Conservation (phyloP, 1,140 invertebrate genomes). For the Leptinotarsa texana region DNA sequence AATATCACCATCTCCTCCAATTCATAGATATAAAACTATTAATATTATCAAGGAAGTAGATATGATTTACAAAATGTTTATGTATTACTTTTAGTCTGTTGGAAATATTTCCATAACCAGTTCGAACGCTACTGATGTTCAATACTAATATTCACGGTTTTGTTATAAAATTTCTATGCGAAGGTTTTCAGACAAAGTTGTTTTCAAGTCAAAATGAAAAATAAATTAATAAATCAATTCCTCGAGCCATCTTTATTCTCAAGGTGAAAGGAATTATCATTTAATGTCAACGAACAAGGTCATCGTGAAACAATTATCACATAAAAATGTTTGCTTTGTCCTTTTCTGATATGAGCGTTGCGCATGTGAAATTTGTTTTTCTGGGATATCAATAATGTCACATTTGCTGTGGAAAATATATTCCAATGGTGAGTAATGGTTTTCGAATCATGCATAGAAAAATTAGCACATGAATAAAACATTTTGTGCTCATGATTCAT, state of each 20-base stretch:
- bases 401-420: no score
- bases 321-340: slow-evolving; percentile 21
- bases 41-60: no score
- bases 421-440: no score
- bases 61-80: background rate
- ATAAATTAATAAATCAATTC: slow-evolving; percentile 47
- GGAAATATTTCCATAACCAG: background rate
- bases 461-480: no score
- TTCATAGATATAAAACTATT: no score
- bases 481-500: no score
- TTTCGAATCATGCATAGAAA: background rate
- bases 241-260: slow-evolving; percentile 44
- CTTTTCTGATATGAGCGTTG: background rate
- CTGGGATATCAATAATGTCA: no score
- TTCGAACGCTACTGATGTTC: slow-evolving; percentile 3
- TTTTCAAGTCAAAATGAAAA: slow-evolving; percentile 41
- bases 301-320: slow-evolving; percentile 32
- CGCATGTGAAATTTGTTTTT: background rate
- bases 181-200: slow-evolving; percentile 38
- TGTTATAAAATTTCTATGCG: slow-evolving; percentile 31
- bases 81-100: background rate
- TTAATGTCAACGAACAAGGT: slow-evolving; percentile 50
- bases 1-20: no score
- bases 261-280: slow-evolving; percentile 42
- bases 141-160: slow-evolving; percentile 13